Conservation (phyloP, 2,888 invertebrate genomes). For the Eudemis profundana region DNA sequence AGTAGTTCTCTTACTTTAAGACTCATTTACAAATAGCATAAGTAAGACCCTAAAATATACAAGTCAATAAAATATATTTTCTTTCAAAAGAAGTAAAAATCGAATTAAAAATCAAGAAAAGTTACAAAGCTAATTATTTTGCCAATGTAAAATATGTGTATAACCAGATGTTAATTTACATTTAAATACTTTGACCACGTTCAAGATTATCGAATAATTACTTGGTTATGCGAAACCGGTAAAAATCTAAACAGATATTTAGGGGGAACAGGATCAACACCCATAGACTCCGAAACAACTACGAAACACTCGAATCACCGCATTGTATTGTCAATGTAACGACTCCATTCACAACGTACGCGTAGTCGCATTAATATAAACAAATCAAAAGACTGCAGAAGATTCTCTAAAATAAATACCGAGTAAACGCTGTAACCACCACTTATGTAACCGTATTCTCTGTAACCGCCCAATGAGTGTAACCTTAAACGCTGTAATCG, state of each 20-base stretch:
- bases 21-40: not conserved
- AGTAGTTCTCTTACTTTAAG: not conserved
- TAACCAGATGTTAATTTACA: too few relatives aligned
- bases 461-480: not conserved
- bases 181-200: too few relatives aligned
- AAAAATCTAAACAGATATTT: conserved; percentile 22
- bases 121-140: too few relatives aligned
- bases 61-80: too few relatives aligned
- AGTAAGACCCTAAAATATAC: too few relatives aligned
- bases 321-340: conserved; percentile 74
- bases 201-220: too few relatives aligned
- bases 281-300: conserved; percentile 72
- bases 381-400: not conserved
- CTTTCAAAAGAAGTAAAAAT: too few relatives aligned
- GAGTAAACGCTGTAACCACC: not conserved
- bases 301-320: conserved; percentile 75
- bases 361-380: conserved; percentile 34
- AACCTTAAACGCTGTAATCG: conserved; percentile 2
- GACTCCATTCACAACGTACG: conserved; percentile 57
- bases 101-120: too few relatives aligned
- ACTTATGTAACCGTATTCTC: too few relatives aligned
- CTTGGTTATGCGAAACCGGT: conserved; percentile 11
- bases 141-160: too few relatives aligned
- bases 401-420: too few relatives aligned
- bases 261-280: conserved; percentile 62